Base-by-base conservation (phyloP, 2,113 vertebrate species). In the Chelonoidis abingdonii region DNA sequence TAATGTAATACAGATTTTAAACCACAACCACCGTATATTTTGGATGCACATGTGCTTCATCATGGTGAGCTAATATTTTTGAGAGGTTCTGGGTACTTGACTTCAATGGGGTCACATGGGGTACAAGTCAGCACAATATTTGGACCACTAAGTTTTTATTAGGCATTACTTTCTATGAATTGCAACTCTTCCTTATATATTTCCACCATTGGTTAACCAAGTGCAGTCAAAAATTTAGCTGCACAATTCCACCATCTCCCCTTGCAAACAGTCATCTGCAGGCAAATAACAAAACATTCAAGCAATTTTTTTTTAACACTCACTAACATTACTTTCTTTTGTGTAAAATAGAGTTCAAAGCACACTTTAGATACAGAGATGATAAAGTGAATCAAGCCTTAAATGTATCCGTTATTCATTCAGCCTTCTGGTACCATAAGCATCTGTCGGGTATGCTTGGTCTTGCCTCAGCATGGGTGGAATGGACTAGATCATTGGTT, bases 1-100 rank as follows among this genome's bases (percentile, higher is more conserved):
- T 96, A 98, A 98, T 79, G 81, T 21, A 92, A 79, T 53, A 83
- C 93, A 98, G 94, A 96, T 88, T 96, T 87, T 87, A 93, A 96
- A 80, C 0, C 0, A 1, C 76, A 94, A 57, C 10, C 8, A 29
- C 31, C n/a, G 4, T 90, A 69, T 29, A 17, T 89, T 96, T 93
- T 89, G 84, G 78, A 85, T n/a, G n/a, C 25, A 75, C 10, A 75
- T 47, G 54, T 56, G 21, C 79, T 88, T 96, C 44, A 92, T 93
- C 47, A 56, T 35, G 65, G 88, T 91, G 97, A 96, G 24, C 29
- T 95, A 97, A 93, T 89, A 31, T n/a, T 91, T 85, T 96, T 62
- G 92, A 82, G 93, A 80, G 80, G 56, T 41, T 47, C 4, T 29
- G 38, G 27, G 17, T 2, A 0, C 10, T 94, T 92, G 31, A 75